Conservation (phyloP, 2,888 invertebrate species). For the Lampropteryx suffumata region DNA sequence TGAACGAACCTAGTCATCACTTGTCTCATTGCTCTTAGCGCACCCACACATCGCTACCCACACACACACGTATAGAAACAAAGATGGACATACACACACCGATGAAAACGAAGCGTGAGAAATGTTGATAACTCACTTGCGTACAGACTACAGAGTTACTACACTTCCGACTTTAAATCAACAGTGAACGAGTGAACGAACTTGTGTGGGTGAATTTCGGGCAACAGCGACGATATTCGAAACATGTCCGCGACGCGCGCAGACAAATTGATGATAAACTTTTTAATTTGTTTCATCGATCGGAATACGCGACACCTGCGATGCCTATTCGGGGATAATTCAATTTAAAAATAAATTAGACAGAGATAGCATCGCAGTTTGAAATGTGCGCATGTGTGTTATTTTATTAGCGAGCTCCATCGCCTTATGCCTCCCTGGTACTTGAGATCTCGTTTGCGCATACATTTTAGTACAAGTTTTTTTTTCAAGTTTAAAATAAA, state of each 20-base stretch:
- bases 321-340: constrained; percentile 41
- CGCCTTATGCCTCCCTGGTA: constrained; percentile 71
- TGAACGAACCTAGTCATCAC: constrained; percentile 78
- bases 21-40: constrained; percentile 72
- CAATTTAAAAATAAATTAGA: constrained; percentile 53
- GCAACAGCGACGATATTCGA: constrained; percentile 44
- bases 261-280: constrained; percentile 52
- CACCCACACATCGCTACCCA: constrained; percentile 59
- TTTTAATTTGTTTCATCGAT: constrained; percentile 43
- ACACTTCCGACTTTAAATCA: constrained; percentile 70
- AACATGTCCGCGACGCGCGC: constrained; percentile 46
- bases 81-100: constrained; percentile 69
- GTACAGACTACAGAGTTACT: constrained; percentile 68
- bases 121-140: constrained; percentile 81
- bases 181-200: constrained; percentile 50
- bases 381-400: constrained; percentile 59
- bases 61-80: constrained; percentile 50
- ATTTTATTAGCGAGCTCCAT: constrained; percentile 54
- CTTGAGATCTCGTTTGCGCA: constrained; percentile 74
- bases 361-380: constrained; percentile 61
- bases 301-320: constrained; percentile 35
- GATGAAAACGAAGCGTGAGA: constrained; percentile 73
- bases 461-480: constrained; percentile 77
- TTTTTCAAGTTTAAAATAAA: constrained; percentile 66
- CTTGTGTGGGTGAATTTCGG: constrained; percentile 49